Conservation (phyloP, 2,113 vertebrate genomes). For the Gracilinanus agilis region DNA sequence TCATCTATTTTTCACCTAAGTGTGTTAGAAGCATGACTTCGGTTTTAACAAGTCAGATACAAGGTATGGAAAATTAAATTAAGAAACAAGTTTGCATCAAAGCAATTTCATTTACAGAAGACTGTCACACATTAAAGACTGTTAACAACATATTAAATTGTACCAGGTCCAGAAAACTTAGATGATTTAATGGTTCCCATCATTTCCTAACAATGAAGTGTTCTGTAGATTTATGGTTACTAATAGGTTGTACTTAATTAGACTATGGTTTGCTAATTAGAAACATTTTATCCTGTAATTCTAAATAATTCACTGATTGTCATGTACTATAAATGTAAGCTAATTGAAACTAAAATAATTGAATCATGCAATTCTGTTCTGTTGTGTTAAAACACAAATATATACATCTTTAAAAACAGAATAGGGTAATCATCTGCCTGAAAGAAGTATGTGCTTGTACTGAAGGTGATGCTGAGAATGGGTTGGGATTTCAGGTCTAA, state of each 20-base stretch:
- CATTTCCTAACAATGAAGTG: slow-evolving; percentile 41
- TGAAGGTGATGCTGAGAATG: not conserved
- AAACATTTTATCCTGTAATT: slow-evolving; percentile 3
- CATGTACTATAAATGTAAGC: not conserved
- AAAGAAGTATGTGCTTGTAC: not conserved
- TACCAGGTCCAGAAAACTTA: slow-evolving; percentile 7
- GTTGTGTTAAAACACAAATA: not conserved
- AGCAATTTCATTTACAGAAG: slow-evolving; percentile 29
- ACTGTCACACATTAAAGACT: not conserved
- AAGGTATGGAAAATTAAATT: not conserved
- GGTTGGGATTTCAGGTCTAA: not conserved
- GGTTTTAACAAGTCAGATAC: slow-evolving; percentile 33
- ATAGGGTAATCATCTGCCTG: not conserved
- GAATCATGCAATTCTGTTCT: not conserved
- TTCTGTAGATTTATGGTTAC: slow-evolving; percentile 24
- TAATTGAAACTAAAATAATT: not conserved
- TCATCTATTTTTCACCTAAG: not conserved
- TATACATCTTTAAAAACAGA: not conserved
- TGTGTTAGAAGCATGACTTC: not conserved
- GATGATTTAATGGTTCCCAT: not conserved
- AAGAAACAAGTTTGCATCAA: not conserved
- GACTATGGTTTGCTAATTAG: not conserved
- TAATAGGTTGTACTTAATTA: slow-evolving; percentile 58
- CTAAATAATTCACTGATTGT: not conserved
- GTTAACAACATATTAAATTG: slow-evolving; percentile 14